Evolutionary conservation across 2,888 invertebrate species (phyloP), one percentile per base, ranked within the genome.

Genomic region (Ophioninae sp.): DNA sequence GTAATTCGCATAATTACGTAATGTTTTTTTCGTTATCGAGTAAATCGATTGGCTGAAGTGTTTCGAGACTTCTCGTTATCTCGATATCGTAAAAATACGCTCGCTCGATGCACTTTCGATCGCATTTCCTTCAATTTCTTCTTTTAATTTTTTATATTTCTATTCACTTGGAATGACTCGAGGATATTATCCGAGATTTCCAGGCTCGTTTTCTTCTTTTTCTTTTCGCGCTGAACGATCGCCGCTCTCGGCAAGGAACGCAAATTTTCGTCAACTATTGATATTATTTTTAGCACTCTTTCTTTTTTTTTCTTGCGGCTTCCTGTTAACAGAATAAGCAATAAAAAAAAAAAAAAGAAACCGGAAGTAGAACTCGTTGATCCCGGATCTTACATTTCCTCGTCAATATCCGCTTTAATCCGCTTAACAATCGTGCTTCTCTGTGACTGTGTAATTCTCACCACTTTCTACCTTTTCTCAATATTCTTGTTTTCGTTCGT

Each of bases 361-460:
- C 50, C 13, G 50, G 17, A 50, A 13, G 50, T 13, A 50, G 17
- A 5, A 50, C 13, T 17, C n/a, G 56, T 37, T 70, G 6, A 6
- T 56, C 10, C 20, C 50, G 7, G 7, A 73, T 10, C n/a, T 17
- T 41, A 50, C 70, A 37, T 44, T 72, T 50, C 41, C 81, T 75
- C 83, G 75, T 86, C 17, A 77, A 69, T 81, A 82, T 83, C 74
- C 80, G 81, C 84, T 84, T 77, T 87, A 84, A 86, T 84, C n/a
- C 85, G 90, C 90, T 91, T 91, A 86, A 87, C 86, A 88, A 50
- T 50, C 88, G 80, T 87, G 90, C 90, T 91, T 90, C 78, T 89
- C 87, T 89, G 87, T 88, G 85, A 88, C 76, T n/a, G 81, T 82
- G 81, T 68, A 50, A 68, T 81, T 68, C 57, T 80, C 79, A 75